Evolutionary conservation across 2,797 vertebrate genomes (phyloP).

Genomic region (Fringilla coelebs): DNA sequence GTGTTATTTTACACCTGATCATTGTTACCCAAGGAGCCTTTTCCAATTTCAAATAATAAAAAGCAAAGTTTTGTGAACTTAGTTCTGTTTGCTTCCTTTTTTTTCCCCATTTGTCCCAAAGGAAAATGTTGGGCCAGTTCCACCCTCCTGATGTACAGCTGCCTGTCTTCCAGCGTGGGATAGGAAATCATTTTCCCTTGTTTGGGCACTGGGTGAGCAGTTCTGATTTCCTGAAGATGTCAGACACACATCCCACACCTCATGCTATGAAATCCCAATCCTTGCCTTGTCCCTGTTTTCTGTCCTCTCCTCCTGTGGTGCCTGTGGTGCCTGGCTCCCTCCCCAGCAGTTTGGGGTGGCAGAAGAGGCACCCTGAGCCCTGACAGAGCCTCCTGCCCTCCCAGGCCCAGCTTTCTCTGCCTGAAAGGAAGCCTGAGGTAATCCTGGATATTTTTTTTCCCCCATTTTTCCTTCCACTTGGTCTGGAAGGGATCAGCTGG

Average conservation of each 20-base stretch:
- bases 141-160: not conserved
- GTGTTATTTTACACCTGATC: conserved; percentile 41
- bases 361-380: not conserved
- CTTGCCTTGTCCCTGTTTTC: not conserved
- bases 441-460: not conserved
- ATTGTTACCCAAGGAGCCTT: conserved; percentile 56
- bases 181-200: not conserved
- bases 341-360: not conserved
- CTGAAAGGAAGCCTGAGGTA: not conserved
- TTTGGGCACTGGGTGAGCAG: not conserved
- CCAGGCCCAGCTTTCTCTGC: not conserved
- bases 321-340: fast-evolving
- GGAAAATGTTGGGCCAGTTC: not conserved
- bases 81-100: not conserved
- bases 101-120: fast-evolving
- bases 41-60: conserved; percentile 62
- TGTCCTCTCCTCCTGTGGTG: not conserved
- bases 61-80: conserved; percentile 43
- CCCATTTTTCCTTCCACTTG: not conserved
- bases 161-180: fast-evolving
- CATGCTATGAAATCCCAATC: not conserved
- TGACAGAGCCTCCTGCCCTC: not conserved
- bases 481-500: not conserved
- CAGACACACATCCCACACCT: not conserved
- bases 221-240: not conserved